Evolutionary conservation across 2,888 invertebrate genomes (phyloP).

Genomic region (Thysanoteuthis rhombus): DNA sequence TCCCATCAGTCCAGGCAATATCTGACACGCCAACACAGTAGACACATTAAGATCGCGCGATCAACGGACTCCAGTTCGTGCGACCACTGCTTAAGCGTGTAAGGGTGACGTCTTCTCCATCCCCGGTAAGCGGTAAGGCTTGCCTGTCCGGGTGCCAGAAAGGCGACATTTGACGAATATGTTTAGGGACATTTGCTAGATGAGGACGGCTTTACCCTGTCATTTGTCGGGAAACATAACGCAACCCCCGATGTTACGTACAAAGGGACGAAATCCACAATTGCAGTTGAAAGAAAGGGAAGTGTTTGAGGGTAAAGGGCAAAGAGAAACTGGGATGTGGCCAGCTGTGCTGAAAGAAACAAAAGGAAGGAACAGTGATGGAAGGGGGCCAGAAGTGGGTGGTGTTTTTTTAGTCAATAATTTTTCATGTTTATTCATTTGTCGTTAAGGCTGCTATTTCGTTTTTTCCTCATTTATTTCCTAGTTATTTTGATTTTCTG

Average conservation of each 20-base stretch:
- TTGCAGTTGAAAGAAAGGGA: neutral
- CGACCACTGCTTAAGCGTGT: neutral
- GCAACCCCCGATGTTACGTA: neutral
- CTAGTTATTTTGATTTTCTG: too few species aligned
- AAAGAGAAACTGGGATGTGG: too few species aligned
- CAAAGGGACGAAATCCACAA: neutral
- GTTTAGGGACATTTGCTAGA: neutral
- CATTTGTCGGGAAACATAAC: neutral
- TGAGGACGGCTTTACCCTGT: neutral
- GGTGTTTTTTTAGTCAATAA: neutral
- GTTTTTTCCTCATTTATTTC: too few species aligned
- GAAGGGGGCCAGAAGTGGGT: too few species aligned
- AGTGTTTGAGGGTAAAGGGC: neutral
- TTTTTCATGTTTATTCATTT: too few species aligned
- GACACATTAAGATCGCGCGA: neutral
- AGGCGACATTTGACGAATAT: neutral
- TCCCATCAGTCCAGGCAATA: neutral
- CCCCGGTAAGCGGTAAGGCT: neutral
- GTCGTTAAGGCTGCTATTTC: too few species aligned
- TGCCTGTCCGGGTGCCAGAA: neutral
- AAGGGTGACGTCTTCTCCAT: neutral
- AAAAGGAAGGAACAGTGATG: too few species aligned
- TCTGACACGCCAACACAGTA: neutral
- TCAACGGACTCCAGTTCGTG: neutral
- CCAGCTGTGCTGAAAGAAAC: neutral